Percentiles rank a stretch among this genome's conserved stretches.
These are phyloP conservation scores for Dynastes maya DNA, from an alignment of 2,888 invertebrate genomes.

Conservation along the genomic window DNA sequence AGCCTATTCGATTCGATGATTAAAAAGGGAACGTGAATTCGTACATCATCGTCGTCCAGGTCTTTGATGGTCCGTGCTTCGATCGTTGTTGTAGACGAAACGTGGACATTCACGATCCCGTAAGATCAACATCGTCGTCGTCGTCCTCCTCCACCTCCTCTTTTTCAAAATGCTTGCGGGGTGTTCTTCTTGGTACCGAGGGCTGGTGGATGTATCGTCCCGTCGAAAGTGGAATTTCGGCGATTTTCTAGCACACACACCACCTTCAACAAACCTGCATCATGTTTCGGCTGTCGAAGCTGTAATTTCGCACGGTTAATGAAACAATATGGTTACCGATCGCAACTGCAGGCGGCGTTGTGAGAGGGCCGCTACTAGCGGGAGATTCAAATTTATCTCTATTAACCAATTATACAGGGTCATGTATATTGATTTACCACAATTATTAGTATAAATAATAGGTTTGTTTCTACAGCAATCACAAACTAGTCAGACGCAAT, in stretches of 20 bases:
- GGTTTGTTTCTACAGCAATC: no score
- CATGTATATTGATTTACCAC: no score
- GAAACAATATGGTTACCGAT: neutral
- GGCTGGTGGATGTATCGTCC: no score
- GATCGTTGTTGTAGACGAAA: slow-evolving; percentile 25
- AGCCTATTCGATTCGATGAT: neutral
- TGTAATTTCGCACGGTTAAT: neutral
- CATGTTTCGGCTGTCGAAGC: slow-evolving; percentile 29
- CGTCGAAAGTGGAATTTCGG: slow-evolving; percentile 4
- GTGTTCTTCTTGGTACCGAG: no score
- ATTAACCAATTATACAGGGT: no score
- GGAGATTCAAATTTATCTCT: neutral
- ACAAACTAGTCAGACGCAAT: no score
- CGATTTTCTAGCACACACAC: slow-evolving; percentile 1
- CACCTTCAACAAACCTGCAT: slow-evolving; percentile 16
- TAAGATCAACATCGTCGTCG: slow-evolving; percentile 20
- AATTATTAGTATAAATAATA: no score
- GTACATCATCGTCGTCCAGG: neutral
- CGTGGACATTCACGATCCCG: slow-evolving; percentile 8
- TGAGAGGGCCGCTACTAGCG: neutral
- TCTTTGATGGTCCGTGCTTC: neutral
- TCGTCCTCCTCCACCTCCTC: no score
- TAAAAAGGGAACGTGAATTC: neutral
- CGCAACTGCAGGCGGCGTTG: neutral
- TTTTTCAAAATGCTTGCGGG: no score